Evolutionary conservation across 2,888 invertebrate genomes (phyloP).

Genomic region (Scaptomyza tumidula): DNA sequence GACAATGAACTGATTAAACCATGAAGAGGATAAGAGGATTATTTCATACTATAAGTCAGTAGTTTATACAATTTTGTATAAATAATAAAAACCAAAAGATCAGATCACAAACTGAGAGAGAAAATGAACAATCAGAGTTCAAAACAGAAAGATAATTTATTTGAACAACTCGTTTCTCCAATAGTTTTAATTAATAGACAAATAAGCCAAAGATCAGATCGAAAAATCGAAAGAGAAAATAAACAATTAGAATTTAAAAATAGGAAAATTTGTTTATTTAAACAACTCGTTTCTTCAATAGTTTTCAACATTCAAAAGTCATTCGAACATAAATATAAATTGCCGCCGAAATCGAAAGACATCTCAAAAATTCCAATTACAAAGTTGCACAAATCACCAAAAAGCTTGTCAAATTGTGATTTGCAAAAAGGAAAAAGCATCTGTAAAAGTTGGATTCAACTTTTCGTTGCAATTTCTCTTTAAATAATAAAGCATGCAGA

Average conservation of each 20-base stretch:
- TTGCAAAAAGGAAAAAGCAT: not conserved
- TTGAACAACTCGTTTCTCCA: too few relatives aligned
- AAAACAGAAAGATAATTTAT: too few relatives aligned
- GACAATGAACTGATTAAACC: slow-evolving; percentile 65
- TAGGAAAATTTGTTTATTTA: too few relatives aligned
- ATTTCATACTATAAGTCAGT: slow-evolving; percentile 8
- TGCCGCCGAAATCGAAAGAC: not conserved
- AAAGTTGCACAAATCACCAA: not conserved
- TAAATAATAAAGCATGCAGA: slow-evolving; percentile 38
- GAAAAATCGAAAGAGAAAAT: too few relatives aligned
- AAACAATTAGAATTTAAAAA: too few relatives aligned
- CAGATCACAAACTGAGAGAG: too few relatives aligned
- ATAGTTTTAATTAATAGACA: too few relatives aligned
- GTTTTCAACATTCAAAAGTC: not conserved
- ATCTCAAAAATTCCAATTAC: slow-evolving; percentile 6
- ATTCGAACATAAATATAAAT: not conserved
- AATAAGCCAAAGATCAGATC: too few relatives aligned
- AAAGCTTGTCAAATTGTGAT: slow-evolving; percentile 4
- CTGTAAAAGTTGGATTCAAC: slow-evolving; percentile 3
- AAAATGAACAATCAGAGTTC: slow-evolving; percentile 11
- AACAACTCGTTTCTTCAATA: too few relatives aligned
- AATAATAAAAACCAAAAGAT: not conserved
- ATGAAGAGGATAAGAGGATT: slow-evolving; percentile 60
- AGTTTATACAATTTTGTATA: not conserved
- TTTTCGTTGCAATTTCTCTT: slow-evolving; percentile 28